Evolutionary conservation across 1,140 invertebrate genomes (phyloP), one percentile per base, ranked within the genome.

Genomic region (Tetramorium alpestre): DNA sequence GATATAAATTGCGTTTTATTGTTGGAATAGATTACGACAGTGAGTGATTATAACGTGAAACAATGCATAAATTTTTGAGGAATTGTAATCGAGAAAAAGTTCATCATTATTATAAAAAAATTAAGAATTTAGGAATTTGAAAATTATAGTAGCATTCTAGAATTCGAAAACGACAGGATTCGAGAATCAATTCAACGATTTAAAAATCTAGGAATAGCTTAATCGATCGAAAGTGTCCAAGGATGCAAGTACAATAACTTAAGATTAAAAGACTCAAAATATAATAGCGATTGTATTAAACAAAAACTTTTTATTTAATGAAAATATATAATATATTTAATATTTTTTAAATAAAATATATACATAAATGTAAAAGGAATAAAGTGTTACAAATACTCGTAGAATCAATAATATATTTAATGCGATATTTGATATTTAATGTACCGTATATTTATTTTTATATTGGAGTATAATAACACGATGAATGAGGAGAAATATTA

Each of bases 381-480:
- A 77, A 28, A 51, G 0, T 54, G 0, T 54, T 38, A 25, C 11
- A 51, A 65, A 38, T 47, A 62, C 5, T 64, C 2, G 8, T 16
- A 16, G 3, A 28, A 33, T 64, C 44, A 44, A 62, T 60, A 25
- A 44, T 64, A 47, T 16, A 28, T 76, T 60, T 58, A 76, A 76
- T 10, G 18, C 18, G 16, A 54, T 51, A 28, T 33, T 33, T 33
- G 33, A 49, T 47, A n/a, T 65, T 78, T 78, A 54, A 56, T 41
- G n/a, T 41, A 44, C 13, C 16, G 5, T 67, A 54, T 70, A 54
- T 70, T 70, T 69, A 70, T 69, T 47, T 67, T 51, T 51, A 2
- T 54, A 56, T 81, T 67, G n/a, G 16, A 81, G 6, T 54, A 38
- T 41, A 80, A 80, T 54, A 51, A 80, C 18, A 62, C n/a, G 28